Conservation (phyloP, 2,113 vertebrate species). For the Thinocorus orbignyianus region DNA sequence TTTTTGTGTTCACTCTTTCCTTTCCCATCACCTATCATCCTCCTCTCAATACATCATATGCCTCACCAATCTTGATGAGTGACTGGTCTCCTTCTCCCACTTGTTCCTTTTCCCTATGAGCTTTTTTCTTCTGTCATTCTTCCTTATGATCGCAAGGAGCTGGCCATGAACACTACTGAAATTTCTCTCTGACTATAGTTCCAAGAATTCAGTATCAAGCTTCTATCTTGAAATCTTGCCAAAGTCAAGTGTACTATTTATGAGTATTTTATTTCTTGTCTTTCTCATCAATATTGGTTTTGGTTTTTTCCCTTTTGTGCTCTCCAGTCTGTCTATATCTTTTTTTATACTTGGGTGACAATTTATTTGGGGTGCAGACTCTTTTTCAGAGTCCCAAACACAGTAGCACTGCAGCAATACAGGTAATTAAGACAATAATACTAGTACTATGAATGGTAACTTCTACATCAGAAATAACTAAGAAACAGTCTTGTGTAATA, state of each 20-base stretch:
- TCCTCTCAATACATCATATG: not conserved
- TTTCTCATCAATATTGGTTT: not conserved
- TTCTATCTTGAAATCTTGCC: not conserved
- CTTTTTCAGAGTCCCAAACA: not conserved
- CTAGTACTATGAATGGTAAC: not conserved
- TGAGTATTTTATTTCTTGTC: not conserved
- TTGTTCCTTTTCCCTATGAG: not conserved
- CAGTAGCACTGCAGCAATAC: not conserved
- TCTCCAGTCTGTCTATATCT: not conserved
- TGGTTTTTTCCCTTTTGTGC: not conserved
- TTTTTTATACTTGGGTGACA: not conserved
- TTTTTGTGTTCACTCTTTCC: not conserved
- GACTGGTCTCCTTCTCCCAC: not conserved
- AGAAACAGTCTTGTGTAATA: not conserved
- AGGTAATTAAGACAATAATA: not conserved
- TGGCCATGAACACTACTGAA: not conserved
- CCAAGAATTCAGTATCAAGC: not conserved
- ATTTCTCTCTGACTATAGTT: not conserved
- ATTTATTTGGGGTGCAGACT: not conserved
- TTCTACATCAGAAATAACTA: not conserved
- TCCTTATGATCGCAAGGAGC: not conserved
- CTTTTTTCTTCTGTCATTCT: not conserved
- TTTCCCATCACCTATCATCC: not conserved
- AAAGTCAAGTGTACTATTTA: not conserved
- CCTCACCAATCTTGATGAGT: not conserved